Percentiles rank a stretch among this genome's conserved stretches.
phyloP scores from a whole-genome alignment of 2,797 vertebrate species.

The Lithobates sylvaticus region DNA sequence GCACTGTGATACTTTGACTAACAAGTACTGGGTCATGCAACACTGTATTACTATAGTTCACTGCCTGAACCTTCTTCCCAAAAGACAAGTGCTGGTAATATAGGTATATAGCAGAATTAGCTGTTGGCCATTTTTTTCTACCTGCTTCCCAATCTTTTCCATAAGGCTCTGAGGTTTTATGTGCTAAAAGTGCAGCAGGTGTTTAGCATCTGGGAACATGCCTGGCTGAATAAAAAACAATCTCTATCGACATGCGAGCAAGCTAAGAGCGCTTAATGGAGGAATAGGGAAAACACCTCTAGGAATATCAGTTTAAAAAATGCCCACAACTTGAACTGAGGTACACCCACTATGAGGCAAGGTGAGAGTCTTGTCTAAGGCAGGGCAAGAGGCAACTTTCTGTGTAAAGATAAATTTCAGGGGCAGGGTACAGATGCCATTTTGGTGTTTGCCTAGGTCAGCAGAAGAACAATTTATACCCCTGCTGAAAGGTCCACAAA shows the following conservation, averaged over 20 bases:
- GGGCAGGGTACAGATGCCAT: too few relatives aligned
- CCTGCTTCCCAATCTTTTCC: conserved; percentile 37
- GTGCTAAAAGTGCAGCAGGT: conserved; percentile 38
- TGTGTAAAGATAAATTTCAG: too few relatives aligned
- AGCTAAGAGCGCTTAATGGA: neutral
- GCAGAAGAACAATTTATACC: too few relatives aligned
- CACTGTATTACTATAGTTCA: too few relatives aligned
- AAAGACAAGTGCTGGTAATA: conserved; percentile 54
- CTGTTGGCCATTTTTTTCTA: conserved; percentile 54
- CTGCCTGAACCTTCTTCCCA: conserved; percentile 47
- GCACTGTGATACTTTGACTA: too few relatives aligned
- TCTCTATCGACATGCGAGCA: neutral
- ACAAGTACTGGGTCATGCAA: too few relatives aligned
- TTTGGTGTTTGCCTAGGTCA: too few relatives aligned
- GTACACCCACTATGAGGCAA: too few relatives aligned
- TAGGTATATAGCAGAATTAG: conserved; percentile 36
- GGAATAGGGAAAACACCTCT: neutral
- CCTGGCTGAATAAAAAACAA: neutral
- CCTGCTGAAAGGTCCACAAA: too few relatives aligned
- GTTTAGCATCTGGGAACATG: neutral
- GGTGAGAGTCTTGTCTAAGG: too few relatives aligned
- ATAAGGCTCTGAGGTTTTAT: conserved; percentile 57
- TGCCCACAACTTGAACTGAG: neutral
- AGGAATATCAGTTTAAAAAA: neutral
- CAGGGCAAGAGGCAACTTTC: too few relatives aligned